Conservation (phyloP, 2,113 vertebrate genomes). For the Peromyscus polionotus region DNA sequence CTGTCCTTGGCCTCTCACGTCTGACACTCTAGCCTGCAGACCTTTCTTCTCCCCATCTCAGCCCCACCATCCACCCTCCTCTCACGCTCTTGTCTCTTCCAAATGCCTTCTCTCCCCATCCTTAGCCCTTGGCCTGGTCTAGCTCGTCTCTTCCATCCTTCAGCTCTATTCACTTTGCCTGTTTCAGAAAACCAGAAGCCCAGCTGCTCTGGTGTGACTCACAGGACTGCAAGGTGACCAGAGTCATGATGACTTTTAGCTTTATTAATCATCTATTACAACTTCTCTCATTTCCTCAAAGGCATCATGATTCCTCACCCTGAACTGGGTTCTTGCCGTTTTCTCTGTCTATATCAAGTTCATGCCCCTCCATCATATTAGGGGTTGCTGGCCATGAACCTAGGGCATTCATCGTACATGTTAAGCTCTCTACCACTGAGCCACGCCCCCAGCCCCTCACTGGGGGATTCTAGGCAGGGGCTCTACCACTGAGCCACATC, state of each 20-base stretch:
- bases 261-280: neutral
- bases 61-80: neutral
- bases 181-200: neutral
- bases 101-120: neutral
- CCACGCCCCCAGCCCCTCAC: neutral
- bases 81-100: neutral
- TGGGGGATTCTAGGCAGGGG: neutral
- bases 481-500: neutral
- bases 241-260: neutral
- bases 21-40: neutral
- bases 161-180: neutral
- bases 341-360: neutral
- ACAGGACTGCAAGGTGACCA: neutral
- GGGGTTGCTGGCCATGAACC: neutral
- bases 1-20: neutral
- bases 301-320: neutral
- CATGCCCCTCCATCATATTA: neutral
- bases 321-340: neutral
- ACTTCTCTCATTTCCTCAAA: neutral
- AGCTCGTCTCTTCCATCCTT: neutral
- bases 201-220: conserved; percentile 11
- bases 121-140: neutral
- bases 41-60: neutral
- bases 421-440: neutral
- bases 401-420: neutral